Conservation (phyloP, 2,113 vertebrate genomes). For the Isichthys henryi region DNA sequence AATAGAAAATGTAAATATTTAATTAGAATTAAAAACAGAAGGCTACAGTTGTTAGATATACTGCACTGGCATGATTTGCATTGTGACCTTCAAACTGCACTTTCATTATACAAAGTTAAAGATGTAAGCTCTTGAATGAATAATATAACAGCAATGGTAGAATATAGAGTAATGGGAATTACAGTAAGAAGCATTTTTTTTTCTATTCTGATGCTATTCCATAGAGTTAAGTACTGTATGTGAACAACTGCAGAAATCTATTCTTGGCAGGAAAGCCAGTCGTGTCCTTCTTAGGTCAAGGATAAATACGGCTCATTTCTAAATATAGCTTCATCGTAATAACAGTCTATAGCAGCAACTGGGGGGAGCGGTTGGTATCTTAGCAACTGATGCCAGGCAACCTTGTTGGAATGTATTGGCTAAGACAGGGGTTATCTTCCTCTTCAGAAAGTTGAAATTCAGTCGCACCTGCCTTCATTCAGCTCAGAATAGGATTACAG, state of each 20-base stretch:
- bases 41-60: not conserved
- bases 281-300: slow-evolving; percentile 9
- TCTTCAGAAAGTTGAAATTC: slow-evolving; percentile 9
- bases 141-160: not conserved
- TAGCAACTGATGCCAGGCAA: slow-evolving; percentile 14
- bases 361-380: slow-evolving; percentile 11
- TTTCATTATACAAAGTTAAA: not conserved
- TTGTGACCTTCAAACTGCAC: not conserved
- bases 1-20: slow-evolving; percentile 27
- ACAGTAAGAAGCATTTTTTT: not conserved
- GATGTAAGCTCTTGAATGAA: not conserved
- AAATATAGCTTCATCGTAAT: slow-evolving; percentile 17
- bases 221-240: not conserved
- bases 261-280: slow-evolving; percentile 13
- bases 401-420: not conserved
- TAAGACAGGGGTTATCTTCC: slow-evolving; percentile 4
- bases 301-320: slow-evolving; percentile 14
- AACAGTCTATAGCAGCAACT: not conserved
- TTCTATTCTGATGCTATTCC: not conserved
- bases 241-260: not conserved
- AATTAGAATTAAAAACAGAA: slow-evolving; percentile 2
- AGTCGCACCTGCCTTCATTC: not conserved
- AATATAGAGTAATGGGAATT: not conserved
- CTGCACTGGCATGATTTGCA: not conserved
- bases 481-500: not conserved